Conservation (phyloP, 1,140 invertebrate species). For the Drosophila ironensis region DNA sequence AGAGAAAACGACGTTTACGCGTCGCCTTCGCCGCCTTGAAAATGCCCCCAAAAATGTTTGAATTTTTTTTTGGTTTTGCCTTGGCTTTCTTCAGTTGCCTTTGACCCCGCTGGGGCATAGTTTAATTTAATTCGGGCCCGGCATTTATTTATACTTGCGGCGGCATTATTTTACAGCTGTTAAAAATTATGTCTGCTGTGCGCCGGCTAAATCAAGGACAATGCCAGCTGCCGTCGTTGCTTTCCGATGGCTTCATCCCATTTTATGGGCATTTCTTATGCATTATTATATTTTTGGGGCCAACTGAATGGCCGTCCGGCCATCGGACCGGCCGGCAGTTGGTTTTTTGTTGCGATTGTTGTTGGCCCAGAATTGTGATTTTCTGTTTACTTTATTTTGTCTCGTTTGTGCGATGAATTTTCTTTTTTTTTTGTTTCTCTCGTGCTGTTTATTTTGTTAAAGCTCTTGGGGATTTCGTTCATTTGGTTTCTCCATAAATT, state of each 20-base stretch:
- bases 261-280: conserved; percentile 37
- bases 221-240: conserved; percentile 21
- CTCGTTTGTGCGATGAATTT: background rate
- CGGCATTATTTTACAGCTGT: conserved; percentile 78
- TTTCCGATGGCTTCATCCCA: conserved; percentile 37
- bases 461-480: conserved; percentile 29
- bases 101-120: conserved; percentile 29
- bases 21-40: conserved; percentile 48
- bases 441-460: conserved; percentile 5
- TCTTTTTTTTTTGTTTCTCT: background rate
- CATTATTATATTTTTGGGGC: conserved; percentile 21
- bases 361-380: conserved; percentile 21
- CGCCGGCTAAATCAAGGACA: conserved; percentile 54
- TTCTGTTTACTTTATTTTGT: conserved; percentile 22
- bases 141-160: conserved; percentile 73
- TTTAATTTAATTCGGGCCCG: conserved; percentile 70
- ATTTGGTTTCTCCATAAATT: conserved; percentile 23
- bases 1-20: conserved; percentile 71
- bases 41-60: background rate
- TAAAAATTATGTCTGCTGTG: conserved; percentile 55
- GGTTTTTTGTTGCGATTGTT: conserved; percentile 12
- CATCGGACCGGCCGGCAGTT: background rate
- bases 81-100: no score
- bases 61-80: no score
- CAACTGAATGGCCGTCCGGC: background rate